Conservation (phyloP, 2,888 invertebrate genomes). For the Machimus atricapillus region DNA sequence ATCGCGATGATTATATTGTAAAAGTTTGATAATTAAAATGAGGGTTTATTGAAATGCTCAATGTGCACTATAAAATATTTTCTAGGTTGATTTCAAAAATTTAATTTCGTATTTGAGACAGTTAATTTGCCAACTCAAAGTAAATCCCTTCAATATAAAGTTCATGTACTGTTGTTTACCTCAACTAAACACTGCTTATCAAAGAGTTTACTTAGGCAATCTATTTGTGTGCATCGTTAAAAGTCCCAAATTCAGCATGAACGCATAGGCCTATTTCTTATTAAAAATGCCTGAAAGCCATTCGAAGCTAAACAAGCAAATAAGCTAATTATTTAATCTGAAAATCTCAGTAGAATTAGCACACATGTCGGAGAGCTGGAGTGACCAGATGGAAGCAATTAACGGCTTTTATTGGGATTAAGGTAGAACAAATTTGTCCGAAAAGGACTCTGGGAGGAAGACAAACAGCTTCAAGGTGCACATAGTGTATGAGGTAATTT, state of each 20-base stretch:
- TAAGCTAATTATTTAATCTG: not conserved
- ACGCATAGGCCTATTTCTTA: not conserved
- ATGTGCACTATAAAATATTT: not conserved
- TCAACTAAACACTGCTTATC: not conserved
- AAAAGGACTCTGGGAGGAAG: constrained; percentile 3
- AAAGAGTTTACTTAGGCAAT: not conserved
- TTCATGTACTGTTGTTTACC: not conserved
- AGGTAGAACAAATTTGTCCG: constrained; percentile 5
- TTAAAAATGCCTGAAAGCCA: not conserved
- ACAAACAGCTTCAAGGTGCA: constrained; percentile 17
- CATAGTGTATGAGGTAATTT: not conserved
- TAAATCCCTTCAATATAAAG: not conserved
- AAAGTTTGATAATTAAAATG: no score
- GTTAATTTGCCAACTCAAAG: not conserved
- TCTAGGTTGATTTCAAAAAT: not conserved
- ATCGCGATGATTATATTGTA: no score
- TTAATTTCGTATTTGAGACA: no score
- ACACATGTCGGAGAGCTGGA: not conserved
- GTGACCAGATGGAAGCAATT: not conserved
- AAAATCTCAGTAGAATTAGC: constrained; percentile 13
- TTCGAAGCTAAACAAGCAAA: not conserved
- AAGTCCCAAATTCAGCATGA: not conserved
- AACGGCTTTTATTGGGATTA: not conserved
- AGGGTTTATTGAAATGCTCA: no score
- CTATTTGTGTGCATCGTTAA: not conserved